Evolutionary conservation across 2,888 invertebrate species (phyloP).

Genomic region (Hirtodrosophila trivittata): DNA sequence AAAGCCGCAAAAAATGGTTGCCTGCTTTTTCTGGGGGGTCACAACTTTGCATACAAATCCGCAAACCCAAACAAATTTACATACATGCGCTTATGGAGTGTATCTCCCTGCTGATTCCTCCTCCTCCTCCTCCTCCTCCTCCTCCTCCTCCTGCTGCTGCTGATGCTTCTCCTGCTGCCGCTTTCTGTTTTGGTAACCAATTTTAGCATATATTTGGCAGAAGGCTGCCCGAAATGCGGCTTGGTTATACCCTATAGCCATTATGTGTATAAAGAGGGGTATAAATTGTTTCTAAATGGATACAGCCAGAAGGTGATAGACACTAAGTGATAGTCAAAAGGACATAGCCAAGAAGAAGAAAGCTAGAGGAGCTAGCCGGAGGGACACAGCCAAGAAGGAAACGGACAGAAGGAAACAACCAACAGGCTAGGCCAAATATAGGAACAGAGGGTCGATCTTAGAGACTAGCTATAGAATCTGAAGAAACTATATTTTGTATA

Average conservation of each 20-base stretch:
- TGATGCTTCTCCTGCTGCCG: not conserved
- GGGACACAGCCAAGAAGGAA: no score
- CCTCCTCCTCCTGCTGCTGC: not conserved
- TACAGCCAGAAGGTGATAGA: no score
- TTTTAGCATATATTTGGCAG: slow-evolving; percentile 63
- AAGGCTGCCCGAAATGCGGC: slow-evolving; percentile 46
- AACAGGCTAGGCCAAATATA: no score
- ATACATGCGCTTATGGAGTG: slow-evolving; percentile 57
- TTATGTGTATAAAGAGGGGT: not conserved
- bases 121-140: not conserved
- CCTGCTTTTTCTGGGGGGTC: slow-evolving; percentile 49
- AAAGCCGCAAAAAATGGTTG: slow-evolving; percentile 51
- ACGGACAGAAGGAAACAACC: no score
- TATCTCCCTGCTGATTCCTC: not conserved
- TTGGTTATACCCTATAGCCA: slow-evolving; percentile 13
- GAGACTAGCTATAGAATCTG: no score
- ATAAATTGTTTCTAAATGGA: no score
- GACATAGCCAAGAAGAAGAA: no score
- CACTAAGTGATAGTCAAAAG: no score
- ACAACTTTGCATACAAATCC: slow-evolving; percentile 65
- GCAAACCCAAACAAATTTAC: slow-evolving; percentile 67
- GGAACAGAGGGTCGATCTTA: no score
- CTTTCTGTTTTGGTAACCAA: slow-evolving; percentile 53
- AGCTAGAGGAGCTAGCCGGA: no score
- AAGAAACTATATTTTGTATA: no score